Conservation (phyloP, 2,113 vertebrate genomes). For the Nanorana parkeri region DNA sequence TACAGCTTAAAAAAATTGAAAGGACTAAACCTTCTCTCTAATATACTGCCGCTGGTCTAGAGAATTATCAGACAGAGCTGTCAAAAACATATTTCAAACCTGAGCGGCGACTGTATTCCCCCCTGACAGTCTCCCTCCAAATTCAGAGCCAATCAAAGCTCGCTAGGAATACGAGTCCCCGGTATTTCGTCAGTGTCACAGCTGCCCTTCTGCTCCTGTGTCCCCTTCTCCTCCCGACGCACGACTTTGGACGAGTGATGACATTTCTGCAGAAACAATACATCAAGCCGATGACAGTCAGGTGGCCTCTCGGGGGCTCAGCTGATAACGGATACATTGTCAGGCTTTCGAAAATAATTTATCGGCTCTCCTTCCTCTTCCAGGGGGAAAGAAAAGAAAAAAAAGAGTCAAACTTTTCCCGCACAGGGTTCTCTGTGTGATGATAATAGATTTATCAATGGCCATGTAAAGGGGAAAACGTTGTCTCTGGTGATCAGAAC, state of each 20-base stretch:
- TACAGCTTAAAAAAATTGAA: too few relatives aligned
- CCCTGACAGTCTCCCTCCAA: conserved; percentile 28
- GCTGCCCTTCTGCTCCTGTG: conserved; percentile 39
- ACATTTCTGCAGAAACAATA: conserved; percentile 45
- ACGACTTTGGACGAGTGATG: conserved; percentile 40
- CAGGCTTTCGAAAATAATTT: background rate
- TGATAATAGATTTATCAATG: background rate
- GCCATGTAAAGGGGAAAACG: background rate
- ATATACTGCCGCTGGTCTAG: too few relatives aligned
- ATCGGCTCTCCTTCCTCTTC: background rate
- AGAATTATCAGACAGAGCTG: conserved; percentile 9
- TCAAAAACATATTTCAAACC: conserved; percentile 16
- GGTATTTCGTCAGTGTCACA: conserved; percentile 52
- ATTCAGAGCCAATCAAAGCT: conserved; percentile 25
- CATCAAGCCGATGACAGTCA: conserved; percentile 22
- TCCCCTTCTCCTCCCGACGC: conserved; percentile 12
- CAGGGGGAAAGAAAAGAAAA: too few relatives aligned
- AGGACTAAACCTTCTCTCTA: too few relatives aligned
- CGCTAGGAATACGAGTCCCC: conserved; percentile 4
- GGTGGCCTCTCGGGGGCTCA: background rate
- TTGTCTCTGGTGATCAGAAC: background rate
- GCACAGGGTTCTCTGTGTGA: background rate
- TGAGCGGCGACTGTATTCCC: background rate
- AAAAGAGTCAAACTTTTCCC: too few relatives aligned
- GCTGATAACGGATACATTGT: background rate